These are phyloP conservation scores for Ellobius talpinus DNA, from an alignment of 2,113 vertebrate species.

Conservation along the genomic window DNA sequence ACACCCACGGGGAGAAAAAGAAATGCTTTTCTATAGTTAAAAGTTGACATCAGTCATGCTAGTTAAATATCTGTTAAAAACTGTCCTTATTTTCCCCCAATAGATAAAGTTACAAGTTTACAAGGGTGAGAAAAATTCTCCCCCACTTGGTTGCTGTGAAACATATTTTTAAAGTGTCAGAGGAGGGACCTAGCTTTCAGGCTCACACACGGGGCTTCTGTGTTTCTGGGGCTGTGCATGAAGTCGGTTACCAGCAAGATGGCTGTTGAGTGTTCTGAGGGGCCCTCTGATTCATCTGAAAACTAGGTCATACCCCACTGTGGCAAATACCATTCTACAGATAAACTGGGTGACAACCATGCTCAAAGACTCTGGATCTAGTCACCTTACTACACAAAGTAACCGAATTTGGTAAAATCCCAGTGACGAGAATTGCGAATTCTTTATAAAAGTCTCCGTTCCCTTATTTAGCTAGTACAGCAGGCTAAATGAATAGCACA, in stretches of 20 bases:
- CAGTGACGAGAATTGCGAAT: background rate
- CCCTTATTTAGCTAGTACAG: constrained; percentile 25
- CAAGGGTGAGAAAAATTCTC: constrained; percentile 46
- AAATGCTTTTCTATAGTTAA: constrained; percentile 50
- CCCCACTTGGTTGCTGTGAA: constrained; percentile 46
- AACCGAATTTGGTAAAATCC: constrained; percentile 49
- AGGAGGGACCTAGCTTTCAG: constrained; percentile 57
- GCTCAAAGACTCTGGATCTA: background rate
- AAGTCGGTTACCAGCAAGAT: constrained; percentile 28
- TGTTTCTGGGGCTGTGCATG: constrained; percentile 22
- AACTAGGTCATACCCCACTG: constrained; percentile 21
- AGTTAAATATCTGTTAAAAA: constrained; percentile 56
- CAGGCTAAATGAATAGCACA: background rate
- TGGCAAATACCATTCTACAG: constrained; percentile 2
- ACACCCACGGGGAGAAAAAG: constrained; percentile 28
- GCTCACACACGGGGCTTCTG: constrained; percentile 9
- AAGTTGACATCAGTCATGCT: constrained; percentile 46
- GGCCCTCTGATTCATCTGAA: constrained; percentile 24
- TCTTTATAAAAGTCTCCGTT: constrained; percentile 5
- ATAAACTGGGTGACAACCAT: background rate
- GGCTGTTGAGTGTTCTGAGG: background rate
- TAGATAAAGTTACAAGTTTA: constrained; percentile 58
- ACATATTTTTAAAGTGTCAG: constrained; percentile 74
- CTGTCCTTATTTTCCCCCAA: constrained; percentile 42
- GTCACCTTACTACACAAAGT: constrained; percentile 33